A percentile compares a stretch with the other conserved stretches of the same genome.
These are phyloP conservation scores for Sminthurinus aureus DNA, from an alignment of 2,888 invertebrate species.

Conservation along the genomic window DNA sequence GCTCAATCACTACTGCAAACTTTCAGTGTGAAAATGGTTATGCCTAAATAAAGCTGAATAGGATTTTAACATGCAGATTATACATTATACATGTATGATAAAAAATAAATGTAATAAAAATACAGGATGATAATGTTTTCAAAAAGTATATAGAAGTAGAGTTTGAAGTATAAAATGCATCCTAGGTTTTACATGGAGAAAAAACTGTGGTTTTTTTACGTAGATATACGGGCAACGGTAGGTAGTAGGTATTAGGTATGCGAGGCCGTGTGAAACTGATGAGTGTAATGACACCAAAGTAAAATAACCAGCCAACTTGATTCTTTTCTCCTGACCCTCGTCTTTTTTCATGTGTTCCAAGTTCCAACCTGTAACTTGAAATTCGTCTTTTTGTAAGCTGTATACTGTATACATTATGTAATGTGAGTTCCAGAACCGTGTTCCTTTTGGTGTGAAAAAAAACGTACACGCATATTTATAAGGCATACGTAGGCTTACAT, in stretches of 20 bases:
- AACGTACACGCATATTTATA: background rate
- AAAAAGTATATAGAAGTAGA: background rate
- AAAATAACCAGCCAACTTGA: background rate
- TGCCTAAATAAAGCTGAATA: too few relatives aligned
- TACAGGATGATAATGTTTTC: background rate
- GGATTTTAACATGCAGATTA: too few relatives aligned
- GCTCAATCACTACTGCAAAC: too few relatives aligned
- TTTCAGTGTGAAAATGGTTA: too few relatives aligned
- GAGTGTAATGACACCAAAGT: conserved; percentile 31
- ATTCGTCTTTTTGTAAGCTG: background rate
- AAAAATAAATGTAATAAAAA: background rate
- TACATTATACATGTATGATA: background rate
- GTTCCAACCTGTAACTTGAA: too few relatives aligned
- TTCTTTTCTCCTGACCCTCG: background rate
- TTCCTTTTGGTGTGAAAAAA: background rate
- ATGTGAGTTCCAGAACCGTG: background rate
- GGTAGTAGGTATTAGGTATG: conserved; percentile 1
- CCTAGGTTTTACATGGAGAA: background rate
- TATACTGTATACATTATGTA: background rate
- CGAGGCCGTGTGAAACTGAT: conserved; percentile 35
- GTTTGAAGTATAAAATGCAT: background rate
- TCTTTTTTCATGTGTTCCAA: background rate
- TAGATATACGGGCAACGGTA: background rate
- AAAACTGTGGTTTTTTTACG: background rate
- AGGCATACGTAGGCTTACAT: background rate